A percentile compares a stretch with the other conserved stretches of the same genome.
These are phyloP conservation scores for Mycogona germanica DNA, from an alignment of 2,888 invertebrate species.

Conservation along the genomic window DNA sequence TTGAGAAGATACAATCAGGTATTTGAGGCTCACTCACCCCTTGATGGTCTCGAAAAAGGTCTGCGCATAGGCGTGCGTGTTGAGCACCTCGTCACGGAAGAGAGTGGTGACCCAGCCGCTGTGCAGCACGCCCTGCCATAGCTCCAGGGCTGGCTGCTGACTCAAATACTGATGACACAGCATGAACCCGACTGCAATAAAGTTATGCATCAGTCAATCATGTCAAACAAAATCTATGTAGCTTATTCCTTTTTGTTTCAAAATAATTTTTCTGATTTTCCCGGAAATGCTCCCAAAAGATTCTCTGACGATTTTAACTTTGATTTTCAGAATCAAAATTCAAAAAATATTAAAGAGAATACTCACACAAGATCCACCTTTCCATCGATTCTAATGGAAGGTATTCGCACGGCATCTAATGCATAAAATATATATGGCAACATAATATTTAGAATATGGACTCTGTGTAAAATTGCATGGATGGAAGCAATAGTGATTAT, in stretches of 20 bases:
- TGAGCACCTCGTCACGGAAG: constrained; percentile 93
- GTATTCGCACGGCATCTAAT: constrained; percentile 88
- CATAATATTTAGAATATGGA: background rate
- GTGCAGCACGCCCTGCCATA: constrained; percentile 86
- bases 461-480: background rate
- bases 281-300: background rate
- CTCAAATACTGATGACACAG: constrained; percentile 73
- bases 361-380: constrained; percentile 80
- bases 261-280: background rate
- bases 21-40: constrained; percentile 44
- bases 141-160: constrained; percentile 56
- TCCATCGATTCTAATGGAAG: constrained; percentile 90
- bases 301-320: background rate
- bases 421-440: constrained; percentile 15
- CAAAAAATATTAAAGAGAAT: background rate
- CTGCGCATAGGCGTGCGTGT: constrained; percentile 87
- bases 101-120: constrained; percentile 88
- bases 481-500: background rate
- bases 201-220: background rate
- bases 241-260: background rate
- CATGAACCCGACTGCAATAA: constrained; percentile 59
- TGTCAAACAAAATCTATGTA: constrained; percentile 3
- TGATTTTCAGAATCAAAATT: background rate
- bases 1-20: constrained; percentile 26
- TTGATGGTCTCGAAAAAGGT: constrained; percentile 89